A percentile compares a stretch with the other conserved stretches of the same genome.
Conservation (phyloP, 1,140 invertebrate genomes). For the Meloidogyne exigua region DNA sequence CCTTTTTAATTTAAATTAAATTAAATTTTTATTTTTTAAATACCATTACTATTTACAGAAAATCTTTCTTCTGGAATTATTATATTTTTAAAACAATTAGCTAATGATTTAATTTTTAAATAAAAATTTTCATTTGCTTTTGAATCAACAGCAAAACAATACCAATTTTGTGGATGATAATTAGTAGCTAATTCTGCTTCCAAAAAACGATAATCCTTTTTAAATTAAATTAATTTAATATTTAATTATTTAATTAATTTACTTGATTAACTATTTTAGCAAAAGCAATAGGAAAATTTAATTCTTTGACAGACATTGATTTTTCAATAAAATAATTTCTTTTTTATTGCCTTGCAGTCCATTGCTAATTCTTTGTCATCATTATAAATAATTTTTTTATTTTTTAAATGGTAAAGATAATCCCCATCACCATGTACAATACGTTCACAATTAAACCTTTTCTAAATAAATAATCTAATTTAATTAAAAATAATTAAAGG, state of each 20-base stretch:
- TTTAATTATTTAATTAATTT: slow-evolving; percentile 6
- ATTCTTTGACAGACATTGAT: slow-evolving; percentile 29
- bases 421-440: neutral
- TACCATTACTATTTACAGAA: slow-evolving; percentile 27
- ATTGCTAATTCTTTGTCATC: neutral
- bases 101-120: slow-evolving; percentile 27
- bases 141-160: slow-evolving; percentile 8
- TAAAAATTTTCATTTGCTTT: slow-evolving; percentile 19
- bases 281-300: slow-evolving; percentile 40
- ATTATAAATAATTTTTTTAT: neutral
- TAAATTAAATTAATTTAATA: neutral
- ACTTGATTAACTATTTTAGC: slow-evolving; percentile 44
- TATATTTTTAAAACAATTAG: slow-evolving; percentile 39
- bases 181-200: slow-evolving; percentile 9
- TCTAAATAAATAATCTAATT: neutral
- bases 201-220: slow-evolving; percentile 8
- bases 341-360: neutral
- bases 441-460: neutral
- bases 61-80: slow-evolving; percentile 25
- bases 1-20: neutral
- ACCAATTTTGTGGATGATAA: slow-evolving; percentile 5
- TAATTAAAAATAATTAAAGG: no score
- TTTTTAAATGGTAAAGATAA: neutral
- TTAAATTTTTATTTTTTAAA: slow-evolving; percentile 4
- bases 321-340: neutral